Evolutionary conservation across 53 echinoderm and acorn worm genomes (phyloP).

Genomic region (Actinopyga echinites): DNA sequence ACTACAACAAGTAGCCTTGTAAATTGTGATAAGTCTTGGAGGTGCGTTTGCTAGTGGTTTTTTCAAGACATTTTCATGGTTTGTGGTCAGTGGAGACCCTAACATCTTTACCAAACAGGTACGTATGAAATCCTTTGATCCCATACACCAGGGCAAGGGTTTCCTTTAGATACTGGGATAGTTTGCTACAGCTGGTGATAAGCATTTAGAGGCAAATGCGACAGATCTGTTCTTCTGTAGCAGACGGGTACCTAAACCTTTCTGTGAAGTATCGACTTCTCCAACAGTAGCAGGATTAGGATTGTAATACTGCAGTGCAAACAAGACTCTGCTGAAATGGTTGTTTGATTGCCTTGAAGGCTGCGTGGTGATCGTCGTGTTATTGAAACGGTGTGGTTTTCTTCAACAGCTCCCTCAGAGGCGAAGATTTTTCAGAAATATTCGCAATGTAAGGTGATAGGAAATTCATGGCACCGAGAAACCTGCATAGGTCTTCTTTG

Average conservation of each 20-base stretch:
- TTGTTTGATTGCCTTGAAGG: neutral
- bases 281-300: too few species aligned
- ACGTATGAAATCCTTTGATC: slow-evolving; percentile 61
- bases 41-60: slow-evolving; percentile 50
- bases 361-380: slow-evolving; percentile 44
- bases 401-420: neutral
- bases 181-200: slow-evolving; percentile 46
- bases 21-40: slow-evolving; percentile 43
- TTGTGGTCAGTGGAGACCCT: slow-evolving; percentile 59
- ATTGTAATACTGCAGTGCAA: slow-evolving; percentile 49
- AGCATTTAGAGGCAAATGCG: slow-evolving; percentile 56
- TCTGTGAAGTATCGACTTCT: too few species aligned
- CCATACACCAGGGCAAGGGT: slow-evolving; percentile 54
- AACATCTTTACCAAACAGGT: slow-evolving; percentile 59
- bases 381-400: slow-evolving; percentile 23
- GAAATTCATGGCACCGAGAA: slow-evolving; percentile 46
- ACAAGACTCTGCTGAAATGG: slow-evolving; percentile 5
- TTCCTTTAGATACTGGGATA: slow-evolving; percentile 68
- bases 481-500: slow-evolving; percentile 68
- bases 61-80: slow-evolving; percentile 47
- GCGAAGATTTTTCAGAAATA: neutral
- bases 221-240: slow-evolving; percentile 50
- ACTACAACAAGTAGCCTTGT: slow-evolving; percentile 41
- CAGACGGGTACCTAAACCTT: slow-evolving; percentile 50
- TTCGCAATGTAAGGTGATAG: neutral